Conservation (phyloP, 2,113 vertebrate species). For the Bos taurus region ARS-UCD2.0 NC_037338.1:93073501-93074000, state of each 20-base stretch:
- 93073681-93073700: neutral
- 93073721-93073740: too few relatives aligned
- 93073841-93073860: neutral
- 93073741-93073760: neutral
- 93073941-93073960: neutral
- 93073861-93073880: neutral
- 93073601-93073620: neutral
- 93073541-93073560: neutral
- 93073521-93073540: fast-evolving
- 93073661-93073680: neutral
- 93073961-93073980: neutral
- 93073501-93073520: neutral
- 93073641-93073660: neutral
- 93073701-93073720: neutral
- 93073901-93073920: neutral
- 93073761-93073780: neutral
- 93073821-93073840: neutral
- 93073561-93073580: neutral
- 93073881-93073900: neutral
- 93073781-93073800: too few relatives aligned
- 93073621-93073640: neutral
- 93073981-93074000: neutral
- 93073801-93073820: neutral
- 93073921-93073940: neutral
- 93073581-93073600: neutral